Percentiles rank a stretch among this genome's conserved stretches.
Conservation (phyloP, 2,797 vertebrate species). For the Falco rusticolus region DNA sequence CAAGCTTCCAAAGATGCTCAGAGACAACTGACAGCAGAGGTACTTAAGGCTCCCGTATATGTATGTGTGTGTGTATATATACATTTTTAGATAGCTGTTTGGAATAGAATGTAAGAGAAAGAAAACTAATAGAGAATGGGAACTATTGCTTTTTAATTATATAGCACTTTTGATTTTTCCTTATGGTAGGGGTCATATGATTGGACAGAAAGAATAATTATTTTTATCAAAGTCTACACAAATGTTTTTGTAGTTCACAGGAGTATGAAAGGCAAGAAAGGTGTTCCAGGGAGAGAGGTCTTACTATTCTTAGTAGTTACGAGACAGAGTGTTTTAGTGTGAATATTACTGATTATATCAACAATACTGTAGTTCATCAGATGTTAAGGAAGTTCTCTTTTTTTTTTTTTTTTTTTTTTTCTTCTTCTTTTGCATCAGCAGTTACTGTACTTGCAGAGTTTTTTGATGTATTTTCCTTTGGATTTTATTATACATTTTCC, state of each 20-base stretch:
- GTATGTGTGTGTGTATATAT: too few relatives aligned
- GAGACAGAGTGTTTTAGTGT: neutral
- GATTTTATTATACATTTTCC: neutral
- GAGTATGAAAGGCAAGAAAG: neutral
- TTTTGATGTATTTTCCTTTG: neutral
- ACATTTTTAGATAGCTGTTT: neutral
- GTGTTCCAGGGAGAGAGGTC: neutral
- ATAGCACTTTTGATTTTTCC: neutral
- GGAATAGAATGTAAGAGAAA: neutral
- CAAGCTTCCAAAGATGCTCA: conserved; percentile 97
- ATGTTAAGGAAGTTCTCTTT: neutral
- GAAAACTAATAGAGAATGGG: neutral
- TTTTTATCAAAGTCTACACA: neutral
- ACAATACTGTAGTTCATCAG: neutral
- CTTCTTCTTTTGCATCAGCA: neutral
- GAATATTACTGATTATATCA: neutral
- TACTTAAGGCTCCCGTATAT: conserved; percentile 56
- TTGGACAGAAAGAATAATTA: neutral
- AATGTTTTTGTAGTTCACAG: neutral
- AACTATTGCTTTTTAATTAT: neutral
- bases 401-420: neutral
- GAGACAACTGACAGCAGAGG: conserved; percentile 94
- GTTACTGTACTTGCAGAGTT: neutral
- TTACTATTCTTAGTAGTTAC: neutral
- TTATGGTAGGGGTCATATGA: neutral